phyloP scores from a whole-genome alignment of 2,113 vertebrate species.

The Turnix velox region DNA sequence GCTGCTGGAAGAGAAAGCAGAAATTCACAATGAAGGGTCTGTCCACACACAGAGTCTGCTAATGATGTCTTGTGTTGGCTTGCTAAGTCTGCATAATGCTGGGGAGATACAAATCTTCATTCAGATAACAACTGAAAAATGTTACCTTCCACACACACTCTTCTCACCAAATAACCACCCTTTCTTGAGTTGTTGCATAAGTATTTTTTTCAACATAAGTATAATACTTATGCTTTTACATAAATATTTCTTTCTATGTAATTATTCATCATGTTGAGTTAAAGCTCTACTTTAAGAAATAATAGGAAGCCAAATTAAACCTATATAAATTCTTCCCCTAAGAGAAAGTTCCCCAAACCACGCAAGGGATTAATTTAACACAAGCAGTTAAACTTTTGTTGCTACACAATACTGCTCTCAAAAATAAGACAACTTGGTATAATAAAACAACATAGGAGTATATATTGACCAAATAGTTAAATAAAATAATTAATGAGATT shows the following conservation, averaged over 20 bases:
- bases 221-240: no score
- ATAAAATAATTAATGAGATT: not conserved
- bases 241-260: not conserved
- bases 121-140: not conserved
- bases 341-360: not conserved
- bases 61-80: not conserved
- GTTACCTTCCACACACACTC: not conserved
- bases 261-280: not conserved
- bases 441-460: no score
- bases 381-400: not conserved
- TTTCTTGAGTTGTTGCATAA: not conserved
- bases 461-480: not conserved
- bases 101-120: not conserved
- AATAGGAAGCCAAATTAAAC: not conserved
- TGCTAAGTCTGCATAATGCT: not conserved
- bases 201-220: not conserved
- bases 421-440: not conserved
- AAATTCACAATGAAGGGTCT: not conserved
- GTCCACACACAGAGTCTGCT: not conserved
- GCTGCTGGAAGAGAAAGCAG: not conserved
- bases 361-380: not conserved
- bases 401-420: rapidly evolving
- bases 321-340: not conserved
- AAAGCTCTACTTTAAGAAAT: not conserved
- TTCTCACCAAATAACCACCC: not conserved